Percentiles rank a stretch among this genome's conserved stretches.
Evolutionary conservation across 2,113 vertebrate species (phyloP).

Genomic region (Campylomormyrus numenius): DNA sequence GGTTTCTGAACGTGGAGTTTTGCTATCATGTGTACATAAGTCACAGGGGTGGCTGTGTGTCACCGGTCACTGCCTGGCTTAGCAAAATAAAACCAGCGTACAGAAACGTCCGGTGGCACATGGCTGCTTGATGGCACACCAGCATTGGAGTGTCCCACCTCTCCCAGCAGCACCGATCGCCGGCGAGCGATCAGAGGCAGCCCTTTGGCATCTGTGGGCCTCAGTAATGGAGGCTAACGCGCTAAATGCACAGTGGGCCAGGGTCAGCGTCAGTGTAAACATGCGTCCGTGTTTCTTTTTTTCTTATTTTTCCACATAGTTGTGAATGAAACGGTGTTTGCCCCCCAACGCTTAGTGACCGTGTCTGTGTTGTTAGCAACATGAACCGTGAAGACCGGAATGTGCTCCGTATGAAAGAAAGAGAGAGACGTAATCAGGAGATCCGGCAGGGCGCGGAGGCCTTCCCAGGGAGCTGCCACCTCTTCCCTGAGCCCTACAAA

Average conservation of each 20-base stretch:
- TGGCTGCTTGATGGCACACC: not conserved
- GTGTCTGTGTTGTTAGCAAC: slow-evolving; percentile 79
- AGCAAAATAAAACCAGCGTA: not conserved
- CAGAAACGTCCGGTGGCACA: not conserved
- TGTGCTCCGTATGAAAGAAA: slow-evolving; percentile 89
- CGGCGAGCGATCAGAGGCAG: not conserved
- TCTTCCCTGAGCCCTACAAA: slow-evolving; percentile 81
- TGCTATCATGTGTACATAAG: not conserved
- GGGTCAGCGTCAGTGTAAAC: slow-evolving; percentile 16
- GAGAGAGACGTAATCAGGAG: slow-evolving; percentile 79
- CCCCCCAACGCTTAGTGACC: slow-evolving; percentile 36
- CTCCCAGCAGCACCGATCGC: not conserved
- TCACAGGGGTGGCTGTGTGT: not conserved
- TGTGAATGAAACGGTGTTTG: not conserved
- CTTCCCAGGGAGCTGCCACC: slow-evolving; percentile 85
- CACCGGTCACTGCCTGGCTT: not conserved
- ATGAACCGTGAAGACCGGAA: slow-evolving; percentile 99
- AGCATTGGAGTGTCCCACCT: not conserved
- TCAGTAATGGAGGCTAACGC: not conserved
- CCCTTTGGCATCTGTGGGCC: not conserved
- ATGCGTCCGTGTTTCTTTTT: slow-evolving; percentile 11
- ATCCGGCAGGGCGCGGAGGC: slow-evolving; percentile 90
- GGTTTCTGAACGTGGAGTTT: not conserved
- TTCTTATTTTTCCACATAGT: slow-evolving; percentile 12
- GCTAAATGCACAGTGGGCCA: not conserved